Evolutionary conservation across 2,797 vertebrate species (phyloP).

Genomic region (Sebastolobus altivelis): DNA sequence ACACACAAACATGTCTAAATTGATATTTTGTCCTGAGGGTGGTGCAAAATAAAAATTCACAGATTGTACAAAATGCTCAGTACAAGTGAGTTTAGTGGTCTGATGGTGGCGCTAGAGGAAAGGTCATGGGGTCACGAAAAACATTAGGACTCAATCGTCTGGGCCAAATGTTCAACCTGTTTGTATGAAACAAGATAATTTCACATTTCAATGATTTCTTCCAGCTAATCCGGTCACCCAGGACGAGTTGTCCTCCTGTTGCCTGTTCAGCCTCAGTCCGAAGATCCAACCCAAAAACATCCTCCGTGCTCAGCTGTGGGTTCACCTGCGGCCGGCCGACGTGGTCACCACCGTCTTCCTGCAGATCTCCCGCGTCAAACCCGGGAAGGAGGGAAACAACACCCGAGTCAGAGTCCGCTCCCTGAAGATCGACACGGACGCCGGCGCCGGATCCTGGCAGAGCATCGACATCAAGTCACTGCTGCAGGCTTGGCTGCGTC

Average conservation of each 20-base stretch:
- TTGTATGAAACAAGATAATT: background rate
- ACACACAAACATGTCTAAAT: too few species aligned
- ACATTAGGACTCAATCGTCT: background rate
- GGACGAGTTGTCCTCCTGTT: constrained; percentile 91
- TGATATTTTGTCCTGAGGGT: background rate
- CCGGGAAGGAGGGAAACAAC: constrained; percentile 90
- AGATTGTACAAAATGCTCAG: background rate
- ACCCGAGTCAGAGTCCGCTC: constrained; percentile 92
- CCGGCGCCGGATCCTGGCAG: constrained; percentile 94
- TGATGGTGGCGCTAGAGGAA: background rate
- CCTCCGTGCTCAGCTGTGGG: constrained; percentile 96
- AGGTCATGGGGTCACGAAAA: background rate
- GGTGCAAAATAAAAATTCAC: background rate
- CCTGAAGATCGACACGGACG: constrained; percentile 92
- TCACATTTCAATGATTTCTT: constrained; percentile 82
- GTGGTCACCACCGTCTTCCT: constrained; percentile 93
- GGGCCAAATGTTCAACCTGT: background rate
- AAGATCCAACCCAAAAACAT: constrained; percentile 96
- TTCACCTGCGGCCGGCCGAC: constrained; percentile 92
- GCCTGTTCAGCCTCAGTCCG: constrained; percentile 95
- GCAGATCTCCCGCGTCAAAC: constrained; percentile 95
- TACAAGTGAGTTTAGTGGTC: background rate
- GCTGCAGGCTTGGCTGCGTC: constrained; percentile 95
- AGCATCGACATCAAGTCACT: constrained; percentile 98
- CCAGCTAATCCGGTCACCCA: constrained; percentile 89